These are phyloP conservation scores for Polypterus senegalus DNA, from an alignment of 2,113 vertebrate genomes.

Conservation along the genomic window DNA sequence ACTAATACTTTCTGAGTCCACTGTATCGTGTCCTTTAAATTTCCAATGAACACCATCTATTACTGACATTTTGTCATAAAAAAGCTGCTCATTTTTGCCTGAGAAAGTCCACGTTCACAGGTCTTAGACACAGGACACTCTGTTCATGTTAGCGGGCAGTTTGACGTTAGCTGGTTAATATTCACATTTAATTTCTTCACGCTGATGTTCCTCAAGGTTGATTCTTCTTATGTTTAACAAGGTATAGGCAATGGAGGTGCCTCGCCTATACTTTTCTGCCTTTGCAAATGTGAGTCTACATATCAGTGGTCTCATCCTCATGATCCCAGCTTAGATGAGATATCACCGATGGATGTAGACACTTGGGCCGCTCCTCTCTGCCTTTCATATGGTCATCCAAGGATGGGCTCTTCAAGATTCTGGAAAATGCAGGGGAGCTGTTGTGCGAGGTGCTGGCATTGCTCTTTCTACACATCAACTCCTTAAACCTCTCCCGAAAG, in stretches of 20 bases:
- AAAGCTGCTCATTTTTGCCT: no score
- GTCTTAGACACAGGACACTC: no score
- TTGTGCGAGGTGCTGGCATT: constrained; percentile 28
- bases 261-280: neutral
- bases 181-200: no score
- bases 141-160: no score
- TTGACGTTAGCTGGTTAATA: no score
- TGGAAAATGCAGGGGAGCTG: constrained; percentile 35
- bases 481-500: constrained; percentile 45
- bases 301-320: constrained; percentile 14
- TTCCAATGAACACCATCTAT: no score
- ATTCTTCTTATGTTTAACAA: no score
- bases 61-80: no score
- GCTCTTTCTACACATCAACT: constrained; percentile 34
- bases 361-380: constrained; percentile 12
- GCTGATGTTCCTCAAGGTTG: no score
- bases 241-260: neutral
- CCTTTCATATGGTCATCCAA: constrained; percentile 14
- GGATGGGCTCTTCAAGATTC: constrained; percentile 23
- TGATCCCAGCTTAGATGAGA: constrained; percentile 16
- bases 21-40: no score
- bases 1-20: no score
- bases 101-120: no score
- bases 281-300: constrained; percentile 16
- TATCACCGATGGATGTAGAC: constrained; percentile 20